Conservation (phyloP, 2,797 vertebrate species). For the Propithecus deckenii region DNA sequence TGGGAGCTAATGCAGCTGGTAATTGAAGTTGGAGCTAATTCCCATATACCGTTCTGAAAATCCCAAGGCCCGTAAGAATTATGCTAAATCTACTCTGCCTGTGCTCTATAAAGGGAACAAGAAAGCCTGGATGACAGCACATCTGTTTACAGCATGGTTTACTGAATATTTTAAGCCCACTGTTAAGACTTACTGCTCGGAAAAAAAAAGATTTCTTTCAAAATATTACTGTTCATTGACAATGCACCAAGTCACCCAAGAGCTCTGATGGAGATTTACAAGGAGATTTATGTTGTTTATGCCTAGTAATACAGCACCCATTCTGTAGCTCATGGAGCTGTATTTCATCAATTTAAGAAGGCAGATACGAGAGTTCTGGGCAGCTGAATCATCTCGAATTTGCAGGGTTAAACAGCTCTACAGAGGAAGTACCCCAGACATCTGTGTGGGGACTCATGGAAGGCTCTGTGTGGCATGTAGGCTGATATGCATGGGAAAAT, state of each 20-base stretch:
- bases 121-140: not conserved
- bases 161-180: not conserved
- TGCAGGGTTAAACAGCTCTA: not conserved
- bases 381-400: not conserved
- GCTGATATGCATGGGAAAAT: not conserved
- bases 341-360: not conserved
- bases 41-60: not conserved
- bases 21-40: not conserved
- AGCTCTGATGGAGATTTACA: not conserved
- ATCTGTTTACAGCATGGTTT: not conserved
- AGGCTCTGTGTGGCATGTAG: not conserved
- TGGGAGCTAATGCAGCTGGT: not conserved
- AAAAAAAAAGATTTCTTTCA: not conserved
- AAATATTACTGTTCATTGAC: not conserved
- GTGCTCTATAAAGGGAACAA: not conserved
- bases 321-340: not conserved
- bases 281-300: not conserved
- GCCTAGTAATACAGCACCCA: not conserved
- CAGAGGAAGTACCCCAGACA: not conserved
- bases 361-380: not conserved
- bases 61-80: too few relatives aligned
- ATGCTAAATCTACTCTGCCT: not conserved
- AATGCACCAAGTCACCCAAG: not conserved
- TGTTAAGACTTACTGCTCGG: not conserved
- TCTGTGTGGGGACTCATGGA: not conserved